phyloP scores from a whole-genome alignment of 2,888 invertebrate genomes.

The Clivina fossor region DNA sequence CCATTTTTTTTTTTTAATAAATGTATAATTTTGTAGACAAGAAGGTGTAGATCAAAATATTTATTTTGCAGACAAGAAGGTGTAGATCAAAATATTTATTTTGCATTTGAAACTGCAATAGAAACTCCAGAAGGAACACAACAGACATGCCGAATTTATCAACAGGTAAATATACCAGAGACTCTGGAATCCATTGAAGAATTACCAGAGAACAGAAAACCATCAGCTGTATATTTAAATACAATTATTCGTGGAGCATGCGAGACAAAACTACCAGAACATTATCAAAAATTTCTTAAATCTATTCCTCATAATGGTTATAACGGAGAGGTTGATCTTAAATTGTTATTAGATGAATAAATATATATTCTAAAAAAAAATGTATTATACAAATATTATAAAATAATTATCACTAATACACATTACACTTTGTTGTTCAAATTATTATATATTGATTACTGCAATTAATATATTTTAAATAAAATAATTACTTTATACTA shows the following conservation, averaged over 20 bases:
- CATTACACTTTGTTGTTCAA: too few species aligned
- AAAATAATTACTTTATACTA: too few species aligned
- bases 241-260: slow-evolving; percentile 73
- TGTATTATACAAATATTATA: too few species aligned
- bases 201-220: slow-evolving; percentile 65
- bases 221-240: slow-evolving; percentile 76
- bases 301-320: slow-evolving; percentile 74
- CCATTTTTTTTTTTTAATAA: too few species aligned
- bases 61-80: slow-evolving; percentile 70
- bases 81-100: slow-evolving; percentile 69
- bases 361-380: slow-evolving; percentile 6
- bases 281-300: slow-evolving; percentile 70
- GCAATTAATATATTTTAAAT: too few species aligned
- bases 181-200: slow-evolving; percentile 47
- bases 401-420: too few species aligned
- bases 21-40: too few species aligned
- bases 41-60: too few species aligned
- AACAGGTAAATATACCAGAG: slow-evolving; percentile 63
- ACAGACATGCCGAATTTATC: slow-evolving; percentile 69
- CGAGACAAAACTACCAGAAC: slow-evolving; percentile 71
- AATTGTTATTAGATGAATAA: slow-evolving; percentile 37
- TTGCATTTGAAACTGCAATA: slow-evolving; percentile 64
- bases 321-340: slow-evolving; percentile 55
- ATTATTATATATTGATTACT: too few species aligned
- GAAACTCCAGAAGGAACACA: slow-evolving; percentile 55